Base-by-base conservation (phyloP, 2,797 vertebrate genomes). In the Parambassis ranga region DNA sequence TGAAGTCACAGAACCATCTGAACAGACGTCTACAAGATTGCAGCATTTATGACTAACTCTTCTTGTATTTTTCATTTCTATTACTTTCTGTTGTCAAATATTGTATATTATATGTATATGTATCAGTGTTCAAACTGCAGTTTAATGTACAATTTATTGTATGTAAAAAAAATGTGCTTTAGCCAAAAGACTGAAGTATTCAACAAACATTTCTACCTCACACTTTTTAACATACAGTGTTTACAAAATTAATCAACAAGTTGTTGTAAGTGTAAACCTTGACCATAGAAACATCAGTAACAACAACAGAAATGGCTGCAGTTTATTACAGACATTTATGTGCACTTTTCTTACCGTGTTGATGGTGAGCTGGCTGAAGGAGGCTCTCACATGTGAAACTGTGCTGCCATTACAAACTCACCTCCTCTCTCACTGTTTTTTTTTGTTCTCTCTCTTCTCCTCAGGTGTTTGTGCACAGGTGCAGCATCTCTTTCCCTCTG, bases 381-480 rank as follows among this genome's bases (percentile, higher is more conserved):
- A 26, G 61, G 65, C 52, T 73, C 44, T 87, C 68, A 89, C 33
- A 85, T 15, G 42, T 56, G 39, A 73, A 41, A 66, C 62, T 63
- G 68, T 62, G 39, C 67, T 28, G 10, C 58, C 87, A 90, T 91
- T 14, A 7, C n/a, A 47, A 41, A 44, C 3, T 52, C 43, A n/a
- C 35, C 37, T 70, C 44, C 61, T 64, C 31, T 56, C 4, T 46
- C 11, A 20, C 4, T 49, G 26, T 24, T 7, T 59, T 39, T 23
- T 46, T 22, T n/a, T 31, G 22, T 7, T 48, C n/a, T 36, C 8
- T 4, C 30, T 65, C 44, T 22, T 48, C 37, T 74, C 23, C 46
- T 85, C 78, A 87, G 69, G 85, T 91, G 81, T 71, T 62, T 46
- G 19, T 51, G 59, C 48, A 81, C 86, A 91, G 87, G 85, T 91